Percentiles rank a stretch among this genome's conserved stretches.
phyloP scores from a whole-genome alignment of 2,113 vertebrate genomes.

The cat (Felis catus) region DNA sequence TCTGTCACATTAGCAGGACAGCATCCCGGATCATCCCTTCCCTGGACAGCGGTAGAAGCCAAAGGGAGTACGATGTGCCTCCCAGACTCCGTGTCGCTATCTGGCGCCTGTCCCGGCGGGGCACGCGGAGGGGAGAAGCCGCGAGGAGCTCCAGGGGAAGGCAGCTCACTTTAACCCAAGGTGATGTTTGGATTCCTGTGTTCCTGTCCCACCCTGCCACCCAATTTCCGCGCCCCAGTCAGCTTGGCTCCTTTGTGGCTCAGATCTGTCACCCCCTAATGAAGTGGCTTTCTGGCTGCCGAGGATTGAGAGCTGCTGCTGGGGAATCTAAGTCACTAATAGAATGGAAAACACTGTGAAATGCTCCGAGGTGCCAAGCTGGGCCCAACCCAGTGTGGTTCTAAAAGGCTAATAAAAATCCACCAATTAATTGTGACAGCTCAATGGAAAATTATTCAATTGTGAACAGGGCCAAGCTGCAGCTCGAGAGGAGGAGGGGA shows the following conservation, averaged over 20 bases:
- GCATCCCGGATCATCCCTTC: neutral
- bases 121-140: fast-evolving
- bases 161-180: fast-evolving
- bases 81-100: neutral
- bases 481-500: conserved; percentile 51
- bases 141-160: neutral
- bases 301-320: conserved; percentile 57
- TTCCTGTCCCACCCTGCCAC: neutral
- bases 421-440: conserved; percentile 77
- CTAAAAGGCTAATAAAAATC: conserved; percentile 77
- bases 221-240: conserved; percentile 5
- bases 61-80: fast-evolving
- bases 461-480: conserved; percentile 68
- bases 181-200: neutral
- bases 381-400: conserved; percentile 54
- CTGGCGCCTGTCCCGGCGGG: neutral
- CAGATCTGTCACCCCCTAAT: conserved; percentile 48
- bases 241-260: neutral
- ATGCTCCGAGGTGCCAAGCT: conserved; percentile 14
- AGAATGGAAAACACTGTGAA: conserved; percentile 28
- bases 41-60: neutral
- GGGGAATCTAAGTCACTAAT: conserved; percentile 44
- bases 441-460: conserved; percentile 81
- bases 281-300: conserved; percentile 55
- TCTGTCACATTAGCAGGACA: neutral